Conservation (phyloP, 1,140 invertebrate genomes). For the Drosophila dunni region DNA sequence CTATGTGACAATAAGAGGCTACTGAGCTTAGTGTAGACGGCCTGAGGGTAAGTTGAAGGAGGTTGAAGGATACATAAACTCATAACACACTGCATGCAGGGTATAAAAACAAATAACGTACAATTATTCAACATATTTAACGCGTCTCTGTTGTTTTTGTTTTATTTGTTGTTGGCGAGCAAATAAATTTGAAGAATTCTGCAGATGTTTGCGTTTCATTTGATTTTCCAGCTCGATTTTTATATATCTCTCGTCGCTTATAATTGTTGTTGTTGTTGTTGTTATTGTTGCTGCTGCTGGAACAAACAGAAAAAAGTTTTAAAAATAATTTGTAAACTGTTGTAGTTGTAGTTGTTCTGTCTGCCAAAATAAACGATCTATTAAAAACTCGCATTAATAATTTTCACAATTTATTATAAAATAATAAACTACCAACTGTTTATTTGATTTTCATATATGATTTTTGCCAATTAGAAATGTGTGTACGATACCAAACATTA, state of each 20-base stretch:
- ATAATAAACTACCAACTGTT: conserved; percentile 61
- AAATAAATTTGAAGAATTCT: conserved; percentile 77
- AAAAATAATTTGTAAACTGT: conserved; percentile 70
- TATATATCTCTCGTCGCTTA: conserved; percentile 8
- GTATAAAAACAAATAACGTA: conserved; percentile 38
- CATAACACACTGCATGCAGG: too few relatives aligned
- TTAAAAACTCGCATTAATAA: conserved; percentile 65
- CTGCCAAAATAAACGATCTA: conserved; percentile 66
- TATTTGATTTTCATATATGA: conserved; percentile 66
- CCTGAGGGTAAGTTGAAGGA: too few relatives aligned
- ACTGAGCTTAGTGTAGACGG: too few relatives aligned
- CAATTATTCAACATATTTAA: conserved; percentile 66
- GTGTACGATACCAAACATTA: too few relatives aligned
- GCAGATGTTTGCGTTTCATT: conserved; percentile 52
- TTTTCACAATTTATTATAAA: conserved; percentile 73
- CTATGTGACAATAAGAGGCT: too few relatives aligned
- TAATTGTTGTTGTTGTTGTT: background rate
- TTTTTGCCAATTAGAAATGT: background rate
- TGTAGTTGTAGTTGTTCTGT: conserved; percentile 29
- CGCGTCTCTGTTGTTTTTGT: conserved; percentile 17
- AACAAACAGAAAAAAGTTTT: conserved; percentile 40
- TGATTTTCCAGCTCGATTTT: conserved; percentile 27
- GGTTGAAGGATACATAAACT: too few relatives aligned
- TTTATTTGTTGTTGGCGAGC: conserved; percentile 42
- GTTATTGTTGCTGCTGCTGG: conserved; percentile 14